A percentile compares a stretch with the other conserved stretches of the same genome.
These are phyloP conservation scores for Solenopsis fugax DNA, from an alignment of 1,140 invertebrate species.

Conservation along the genomic window DNA sequence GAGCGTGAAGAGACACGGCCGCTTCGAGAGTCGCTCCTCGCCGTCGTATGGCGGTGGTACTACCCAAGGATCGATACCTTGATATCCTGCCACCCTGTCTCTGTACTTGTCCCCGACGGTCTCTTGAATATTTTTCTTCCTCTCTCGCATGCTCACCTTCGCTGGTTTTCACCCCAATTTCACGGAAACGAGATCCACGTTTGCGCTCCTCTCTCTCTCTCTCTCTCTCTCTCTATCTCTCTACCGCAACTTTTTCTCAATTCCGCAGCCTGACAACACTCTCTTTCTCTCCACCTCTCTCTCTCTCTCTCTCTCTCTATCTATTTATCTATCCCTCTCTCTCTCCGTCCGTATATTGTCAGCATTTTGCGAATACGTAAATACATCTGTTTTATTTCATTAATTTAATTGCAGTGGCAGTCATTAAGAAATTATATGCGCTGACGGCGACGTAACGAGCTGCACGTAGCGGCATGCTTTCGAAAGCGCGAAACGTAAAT, in stretches of 20 bases:
- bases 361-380: slow-evolving; percentile 15
- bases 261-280: background rate
- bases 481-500: slow-evolving; percentile 38
- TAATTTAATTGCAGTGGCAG: slow-evolving; percentile 55
- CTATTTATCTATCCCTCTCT: background rate
- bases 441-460: slow-evolving; percentile 42
- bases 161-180: slow-evolving; percentile 74
- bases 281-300: background rate
- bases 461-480: slow-evolving; percentile 26
- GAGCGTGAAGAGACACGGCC: slow-evolving; percentile 77
- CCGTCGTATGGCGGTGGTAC: slow-evolving; percentile 67
- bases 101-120: slow-evolving; percentile 68
- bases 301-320: background rate
- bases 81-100: slow-evolving; percentile 75
- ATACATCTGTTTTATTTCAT: slow-evolving; percentile 47
- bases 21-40: slow-evolving; percentile 74
- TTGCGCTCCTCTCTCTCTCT: background rate
- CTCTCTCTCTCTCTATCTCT: background rate
- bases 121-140: slow-evolving; percentile 74
- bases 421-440: slow-evolving; percentile 52
- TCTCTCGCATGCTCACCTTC: slow-evolving; percentile 57
- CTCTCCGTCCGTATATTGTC: background rate
- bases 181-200: slow-evolving; percentile 65
- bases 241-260: slow-evolving; percentile 30
- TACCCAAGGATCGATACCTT: slow-evolving; percentile 73